Evolutionary conservation across 2,113 vertebrate species (phyloP), one percentile per base, ranked within the genome.

Genomic region (Nyctibius bracteatus): DNA sequence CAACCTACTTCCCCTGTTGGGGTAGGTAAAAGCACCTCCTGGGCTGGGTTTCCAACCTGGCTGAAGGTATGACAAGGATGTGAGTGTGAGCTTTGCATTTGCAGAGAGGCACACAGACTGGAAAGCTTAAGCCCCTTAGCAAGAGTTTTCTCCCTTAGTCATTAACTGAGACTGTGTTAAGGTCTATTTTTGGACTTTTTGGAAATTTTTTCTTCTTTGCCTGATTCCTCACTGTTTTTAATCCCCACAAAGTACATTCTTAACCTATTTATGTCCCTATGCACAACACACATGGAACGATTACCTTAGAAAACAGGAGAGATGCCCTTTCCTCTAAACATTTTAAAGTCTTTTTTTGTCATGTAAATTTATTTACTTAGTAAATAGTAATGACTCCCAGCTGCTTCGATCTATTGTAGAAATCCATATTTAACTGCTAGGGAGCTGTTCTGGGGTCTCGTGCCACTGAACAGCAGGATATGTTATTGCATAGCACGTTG

Each of bases 391-490:
- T 46, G 72, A 87, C 54, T 93, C 66, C 73, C 70, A 92, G 81
- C 61, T 94, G 66, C 81, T 96, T 72, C 30, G 6, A 54, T 94
- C 92, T 80, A 3, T 35, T 75, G 65, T 62, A 71, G 74, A 87
- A 81, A 94, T 85, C 88, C 86, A 54, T 94, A 62, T 79, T 92
- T 68, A 77, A 61, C 95, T 85, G 77, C 46, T 13, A n/a, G 86
- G 73, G 88, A 91, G 65, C 91, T 87, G n/a, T 86, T 87, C 77
- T 41, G 86, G 46, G 54, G 81, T 61, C 72, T 96, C 3, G 18
- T 93, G 94, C 83, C 86, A 57, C 82, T 9, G 88, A 94, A 78
- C 92, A 96, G 92, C 95, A 22, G 95, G 95, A 23, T 67, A 54
- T 93, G 92, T 94, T 95, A 87, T 92, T 94, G 70, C 95, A 65